Base-by-base conservation (phyloP, 2,888 invertebrate genomes). In the Zhengitettix transpicula region DNA sequence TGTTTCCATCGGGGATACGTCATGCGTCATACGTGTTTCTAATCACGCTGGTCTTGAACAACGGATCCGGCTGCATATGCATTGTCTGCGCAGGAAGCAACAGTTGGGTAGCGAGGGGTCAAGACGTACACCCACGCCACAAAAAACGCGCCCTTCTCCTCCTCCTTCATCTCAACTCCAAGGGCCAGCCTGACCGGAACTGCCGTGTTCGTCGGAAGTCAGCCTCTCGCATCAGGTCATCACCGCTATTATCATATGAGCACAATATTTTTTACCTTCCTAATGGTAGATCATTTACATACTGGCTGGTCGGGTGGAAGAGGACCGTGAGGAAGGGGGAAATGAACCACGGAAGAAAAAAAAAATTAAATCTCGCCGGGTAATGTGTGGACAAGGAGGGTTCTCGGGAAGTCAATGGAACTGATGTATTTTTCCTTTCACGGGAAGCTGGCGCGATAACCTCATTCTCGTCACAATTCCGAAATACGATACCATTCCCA, bases 231-330 rank as follows among this genome's bases (percentile, higher is more conserved):
- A 58, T n/a, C 42, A 41, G 52, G 54, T n/a, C 54, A 15, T 17
- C 55, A 12, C 52, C 17, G 44, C 40, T 56, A 59, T 59, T 59
- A 59, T 53, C 59, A 59, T 59, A 56, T 56, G 59, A 51, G 59
- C 55, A 52, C 56, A 55, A 59, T 47, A 56, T 40, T 59, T 51
- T 59, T 58, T 58, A 56, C 47, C n/a, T 56, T 28, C 55, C 12
- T 55, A 40, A 55, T 55, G 55, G 55, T 40, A 55, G 55, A 55
- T 55, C 55, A 55, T 55, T 55, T 55, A 40, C 55, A 55, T 55
- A 55, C 55, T 55, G 55, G 40, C 28, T 40, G 55, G 40, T 40
- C 40, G 40, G 14, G n/a, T 40, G 40, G 28, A 40, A 17, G 40
- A 40, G 55, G n/a, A 40, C 14, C 55, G n/a, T 28, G 55, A 16